Base-by-base conservation (phyloP, 2,113 vertebrate species). In the Seriola quinqueradiata region DNA sequence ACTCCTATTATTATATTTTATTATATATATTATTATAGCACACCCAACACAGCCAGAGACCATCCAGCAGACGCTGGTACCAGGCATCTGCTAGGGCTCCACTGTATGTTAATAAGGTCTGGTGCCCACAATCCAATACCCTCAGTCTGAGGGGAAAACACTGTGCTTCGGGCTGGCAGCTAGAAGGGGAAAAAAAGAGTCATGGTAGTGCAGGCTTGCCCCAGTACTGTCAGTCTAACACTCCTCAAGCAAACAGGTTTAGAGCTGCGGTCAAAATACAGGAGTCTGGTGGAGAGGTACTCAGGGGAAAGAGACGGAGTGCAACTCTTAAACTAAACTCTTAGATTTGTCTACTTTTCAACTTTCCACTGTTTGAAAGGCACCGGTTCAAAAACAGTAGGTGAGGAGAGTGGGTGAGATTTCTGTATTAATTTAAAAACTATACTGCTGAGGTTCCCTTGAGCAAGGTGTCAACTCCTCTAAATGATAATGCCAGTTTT, bases 161-260 rank as follows among this genome's bases (percentile, higher is more conserved):
- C 34, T 67, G 61, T 50, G 63, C 55, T 89, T 73, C 66, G 25
- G 67, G 54, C 17, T 10, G 44, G 70, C 59, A 70, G 54, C 58
- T 58, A 64, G 3, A 58, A 76, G 6, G 38, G 36, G 34, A 65
- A 80, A 58, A 63, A 52, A 59, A 48, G 2, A 55, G 75, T 21
- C n/a, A 13, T 36, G 58, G 71, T 16, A 54, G 68, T 11, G 8
- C 36, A 50, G 68, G 58, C 36, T 34, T 85, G 72, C 17, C 79
- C 85, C 73, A 89, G 61, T 78, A 85, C 70, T 84, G 87, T 90
- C 90, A 90, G 58, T 75, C 77, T 65, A n/a, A 61, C 78, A 48
- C 52, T 74, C 46, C 59, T 87, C 80, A 85, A 69, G 54, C 79
- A 83, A 87, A 85, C 74, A 58, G 63, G 61, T 74, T 85, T 46